Percentiles rank a stretch among this genome's conserved stretches.
These are phyloP conservation scores for Dicyrtoma fusca DNA, from an alignment of 2,888 invertebrate species.

Conservation along the genomic window DNA sequence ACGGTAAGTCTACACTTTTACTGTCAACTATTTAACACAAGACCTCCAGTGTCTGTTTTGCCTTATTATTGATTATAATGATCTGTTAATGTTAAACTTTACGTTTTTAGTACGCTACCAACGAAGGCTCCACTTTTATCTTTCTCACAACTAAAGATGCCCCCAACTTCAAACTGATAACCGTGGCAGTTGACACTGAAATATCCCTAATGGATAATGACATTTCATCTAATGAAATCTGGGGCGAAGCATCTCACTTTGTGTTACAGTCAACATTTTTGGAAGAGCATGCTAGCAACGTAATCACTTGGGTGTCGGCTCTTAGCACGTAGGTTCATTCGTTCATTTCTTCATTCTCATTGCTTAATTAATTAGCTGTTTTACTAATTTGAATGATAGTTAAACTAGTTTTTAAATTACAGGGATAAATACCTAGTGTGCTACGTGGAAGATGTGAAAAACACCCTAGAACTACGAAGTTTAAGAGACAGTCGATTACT, in stretches of 20 bases:
- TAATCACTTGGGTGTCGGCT: neutral
- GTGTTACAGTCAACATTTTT: neutral
- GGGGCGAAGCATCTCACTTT: too few relatives aligned
- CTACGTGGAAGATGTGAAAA: conserved; percentile 82
- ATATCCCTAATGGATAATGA: too few relatives aligned
- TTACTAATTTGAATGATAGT: neutral
- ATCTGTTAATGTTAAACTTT: too few relatives aligned
- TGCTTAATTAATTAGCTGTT: neutral
- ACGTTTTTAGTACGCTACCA: neutral
- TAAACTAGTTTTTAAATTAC: neutral
- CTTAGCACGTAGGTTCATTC: conserved; percentile 12
- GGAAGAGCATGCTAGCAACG: conserved; percentile 8
- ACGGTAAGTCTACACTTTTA: too few relatives aligned
- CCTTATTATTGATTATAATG: too few relatives aligned
- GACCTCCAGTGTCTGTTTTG: too few relatives aligned
- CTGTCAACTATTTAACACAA: too few relatives aligned
- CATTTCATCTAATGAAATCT: too few relatives aligned
- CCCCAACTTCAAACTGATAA: conserved; percentile 13
- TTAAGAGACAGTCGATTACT: neutral
- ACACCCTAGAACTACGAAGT: conserved; percentile 8
- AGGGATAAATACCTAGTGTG: conserved; percentile 78
- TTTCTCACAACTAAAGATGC: conserved; percentile 25
- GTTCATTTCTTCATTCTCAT: too few relatives aligned
- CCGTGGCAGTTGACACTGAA: conserved; percentile 3
- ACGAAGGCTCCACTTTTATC: conserved; percentile 3